A percentile compares a stretch with the other conserved stretches of the same genome.
Evolutionary conservation across 2,888 invertebrate genomes (phyloP).

Genomic region (Aspidapion aeneum): DNA sequence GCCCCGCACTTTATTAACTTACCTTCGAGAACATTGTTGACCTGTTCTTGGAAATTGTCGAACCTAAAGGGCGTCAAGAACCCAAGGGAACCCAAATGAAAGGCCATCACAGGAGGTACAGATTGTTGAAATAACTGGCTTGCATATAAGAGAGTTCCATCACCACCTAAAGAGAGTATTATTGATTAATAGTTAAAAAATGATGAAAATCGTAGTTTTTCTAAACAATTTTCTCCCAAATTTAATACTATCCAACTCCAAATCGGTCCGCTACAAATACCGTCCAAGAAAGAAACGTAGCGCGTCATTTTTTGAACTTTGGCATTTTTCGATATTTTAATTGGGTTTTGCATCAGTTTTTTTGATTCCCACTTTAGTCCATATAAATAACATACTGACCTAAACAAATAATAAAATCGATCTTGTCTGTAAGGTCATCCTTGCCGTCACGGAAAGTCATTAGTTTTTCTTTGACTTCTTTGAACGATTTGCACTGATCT

Average conservation of each 20-base stretch:
- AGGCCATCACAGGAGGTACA: constrained; percentile 97
- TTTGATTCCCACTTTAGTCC: too few species aligned
- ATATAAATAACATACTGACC: too few species aligned
- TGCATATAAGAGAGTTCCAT: constrained; percentile 94
- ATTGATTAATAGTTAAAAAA: too few species aligned
- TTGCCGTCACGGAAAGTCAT: constrained; percentile 87
- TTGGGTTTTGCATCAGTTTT: too few species aligned
- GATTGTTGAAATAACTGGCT: constrained; percentile 94
- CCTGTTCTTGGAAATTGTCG: constrained; percentile 91
- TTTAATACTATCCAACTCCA: too few species aligned
- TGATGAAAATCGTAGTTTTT: too few species aligned
- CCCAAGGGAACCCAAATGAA: constrained; percentile 93
- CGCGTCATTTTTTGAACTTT: too few species aligned
- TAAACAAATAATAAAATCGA: constrained; percentile 94
- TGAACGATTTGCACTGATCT: constrained; percentile 71
- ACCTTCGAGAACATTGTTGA: constrained; percentile 92
- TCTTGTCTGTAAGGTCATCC: constrained; percentile 93
- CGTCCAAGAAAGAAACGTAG: too few species aligned
- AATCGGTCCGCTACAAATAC: too few species aligned
- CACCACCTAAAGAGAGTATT: constrained; percentile 79
- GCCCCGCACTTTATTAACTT: too few species aligned
- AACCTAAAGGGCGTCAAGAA: constrained; percentile 96
- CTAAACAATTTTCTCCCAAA: too few species aligned
- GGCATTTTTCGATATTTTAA: too few species aligned
- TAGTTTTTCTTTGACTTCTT: constrained; percentile 73